Evolutionary conservation across 2,797 vertebrate genomes (phyloP), one percentile per base, ranked within the genome.

Genomic region (Monodelphis domestica): DNA sequence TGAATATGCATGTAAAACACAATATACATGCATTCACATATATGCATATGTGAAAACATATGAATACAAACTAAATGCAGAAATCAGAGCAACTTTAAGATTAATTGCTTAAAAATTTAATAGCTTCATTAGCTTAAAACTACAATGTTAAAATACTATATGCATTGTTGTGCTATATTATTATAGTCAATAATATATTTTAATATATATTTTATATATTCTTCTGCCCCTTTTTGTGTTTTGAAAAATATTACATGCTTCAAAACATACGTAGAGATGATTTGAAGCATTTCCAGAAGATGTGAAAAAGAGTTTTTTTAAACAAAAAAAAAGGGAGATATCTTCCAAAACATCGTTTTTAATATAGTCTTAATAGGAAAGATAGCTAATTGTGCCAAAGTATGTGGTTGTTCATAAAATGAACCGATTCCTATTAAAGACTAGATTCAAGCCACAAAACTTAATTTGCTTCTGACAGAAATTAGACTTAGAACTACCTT

Each of bases 361-460:
- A 30, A n/a, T 88, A 0, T 33, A 53, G 51, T 88, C 3, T 88
- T 53, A 50, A 53, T 51, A 88, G 30, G 4, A 52, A 33, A 4
- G 29, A 33, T 33, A 52, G 87, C 51, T 88, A 88, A 88, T 53
- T 88, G 14, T 88, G 30, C 51, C 29, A 53, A 88, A 88, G 51
- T 6, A 84, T 52, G 87, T 33, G 12, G 1, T 14, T 53, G 28
- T 30, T n/a, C 53, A 29, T 57, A 45, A 89, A 53, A 90, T 93
- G 53, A 84, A 84, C 38, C 50, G 21, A 38, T 84, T 84, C 87
- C 93, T 92, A 17, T 54, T 90, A 51, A 38, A 92, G 89, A 53
- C 28, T 24, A 50, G 53, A 53, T 53, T 12, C 17, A 89, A 63
- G 63, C 33, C 87, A 53, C 26, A 55, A 38, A 91, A 70, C 57